Conservation (phyloP, 2,888 invertebrate species). For the Brachypalpus laphriformis region DNA sequence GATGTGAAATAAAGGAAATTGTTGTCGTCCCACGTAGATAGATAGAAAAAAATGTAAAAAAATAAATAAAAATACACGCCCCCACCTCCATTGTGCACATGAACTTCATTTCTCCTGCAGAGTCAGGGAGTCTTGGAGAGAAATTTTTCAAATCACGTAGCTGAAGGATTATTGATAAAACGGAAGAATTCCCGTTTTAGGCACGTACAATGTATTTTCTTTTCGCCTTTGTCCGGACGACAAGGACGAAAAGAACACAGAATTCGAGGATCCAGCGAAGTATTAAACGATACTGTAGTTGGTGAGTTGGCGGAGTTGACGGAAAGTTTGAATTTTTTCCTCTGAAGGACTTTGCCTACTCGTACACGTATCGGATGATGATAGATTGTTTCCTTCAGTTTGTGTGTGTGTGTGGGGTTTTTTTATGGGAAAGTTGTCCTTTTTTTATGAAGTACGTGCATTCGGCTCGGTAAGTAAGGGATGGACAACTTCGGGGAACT, state of each 20-base stretch:
- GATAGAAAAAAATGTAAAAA: not conserved
- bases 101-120: constrained; percentile 37
- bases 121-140: constrained; percentile 12
- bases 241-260: constrained; percentile 3
- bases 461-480: not conserved
- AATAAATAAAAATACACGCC: not conserved
- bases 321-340: constrained; percentile 47
- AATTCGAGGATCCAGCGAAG: constrained; percentile 46
- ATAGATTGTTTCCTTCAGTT: constrained; percentile 63
- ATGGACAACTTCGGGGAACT: constrained; percentile 52
- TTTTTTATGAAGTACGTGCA: constrained; percentile 42
- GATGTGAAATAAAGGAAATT: constrained; percentile 71
- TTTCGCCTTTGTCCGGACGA: constrained; percentile 26
- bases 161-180: constrained; percentile 72
- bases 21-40: constrained; percentile 48
- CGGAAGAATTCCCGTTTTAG: constrained; percentile 68
- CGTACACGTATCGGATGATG: constrained; percentile 69
- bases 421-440: constrained; percentile 34
- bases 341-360: constrained; percentile 68
- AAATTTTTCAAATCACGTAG: constrained; percentile 70
- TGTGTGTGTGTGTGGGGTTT: too few species aligned
- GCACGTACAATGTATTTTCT: constrained; percentile 62
- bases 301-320: constrained; percentile 52
- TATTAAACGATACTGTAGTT: constrained; percentile 62
- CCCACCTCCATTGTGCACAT: constrained; percentile 31